Conservation (phyloP, 2,888 invertebrate species). For the Polydrusus tereticollis region DNA sequence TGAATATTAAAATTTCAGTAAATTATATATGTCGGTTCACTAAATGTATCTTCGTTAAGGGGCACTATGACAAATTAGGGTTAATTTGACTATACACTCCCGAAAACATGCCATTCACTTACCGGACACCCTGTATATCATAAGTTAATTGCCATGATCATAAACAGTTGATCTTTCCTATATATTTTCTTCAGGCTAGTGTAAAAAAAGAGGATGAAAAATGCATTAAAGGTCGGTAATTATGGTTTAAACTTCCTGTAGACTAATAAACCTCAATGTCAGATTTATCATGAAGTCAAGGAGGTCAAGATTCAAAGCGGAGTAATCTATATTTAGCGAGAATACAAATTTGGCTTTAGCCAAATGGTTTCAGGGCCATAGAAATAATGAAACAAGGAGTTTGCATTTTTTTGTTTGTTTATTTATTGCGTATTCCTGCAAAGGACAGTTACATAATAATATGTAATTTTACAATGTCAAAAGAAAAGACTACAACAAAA, state of each 20-base stretch:
- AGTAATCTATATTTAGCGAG: constrained; percentile 9
- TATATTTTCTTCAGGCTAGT: neutral
- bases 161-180: no score
- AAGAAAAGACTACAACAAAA: no score
- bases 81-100: no score
- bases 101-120: no score
- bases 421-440: no score
- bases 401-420: neutral
- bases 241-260: constrained; percentile 1
- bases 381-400: neutral
- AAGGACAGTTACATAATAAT: no score
- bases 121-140: neutral
- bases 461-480: no score
- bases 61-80: no score
- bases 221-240: neutral
- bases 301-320: constrained; percentile 3
- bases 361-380: neutral
- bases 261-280: constrained; percentile 14
- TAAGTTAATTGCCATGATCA: neutral
- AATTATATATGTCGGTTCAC: no score
- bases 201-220: neutral
- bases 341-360: constrained; percentile 3
- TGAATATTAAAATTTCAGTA: no score
- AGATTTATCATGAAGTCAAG: constrained; percentile 6
- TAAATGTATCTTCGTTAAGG: no score